A percentile compares a stretch with the other conserved stretches of the same genome.
phyloP scores from a whole-genome alignment of 2,113 vertebrate genomes.

The Prolemur simus region DNA sequence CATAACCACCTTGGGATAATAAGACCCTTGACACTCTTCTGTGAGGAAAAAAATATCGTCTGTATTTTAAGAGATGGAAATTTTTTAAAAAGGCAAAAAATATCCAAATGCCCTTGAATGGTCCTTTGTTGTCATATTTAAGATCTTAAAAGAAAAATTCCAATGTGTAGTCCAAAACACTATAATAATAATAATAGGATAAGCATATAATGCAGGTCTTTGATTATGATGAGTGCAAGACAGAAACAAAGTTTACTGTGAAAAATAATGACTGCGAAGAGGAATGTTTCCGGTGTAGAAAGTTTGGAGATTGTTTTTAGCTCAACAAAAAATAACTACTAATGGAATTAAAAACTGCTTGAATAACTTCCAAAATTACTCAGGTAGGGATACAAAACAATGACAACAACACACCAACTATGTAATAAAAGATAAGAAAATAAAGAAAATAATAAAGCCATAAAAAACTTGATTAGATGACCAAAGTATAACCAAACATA shows the following conservation, averaged over 20 bases:
- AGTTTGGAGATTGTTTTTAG: neutral
- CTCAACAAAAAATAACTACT: neutral
- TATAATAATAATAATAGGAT: neutral
- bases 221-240: neutral
- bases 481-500: neutral
- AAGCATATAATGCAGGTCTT: neutral
- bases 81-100: neutral
- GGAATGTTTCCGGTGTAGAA: neutral
- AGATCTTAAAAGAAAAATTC: neutral
- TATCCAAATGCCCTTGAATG: neutral
- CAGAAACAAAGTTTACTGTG: neutral
- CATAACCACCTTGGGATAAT: conserved; percentile 1
- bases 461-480: neutral
- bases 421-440: neutral
- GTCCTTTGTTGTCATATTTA: neutral
- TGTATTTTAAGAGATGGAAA: neutral
- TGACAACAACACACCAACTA: neutral
- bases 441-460: neutral
- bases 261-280: neutral
- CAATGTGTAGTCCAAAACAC: neutral
- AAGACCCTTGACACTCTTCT: conserved; percentile 28
- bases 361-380: neutral
- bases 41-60: conserved; percentile 6
- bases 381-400: neutral
- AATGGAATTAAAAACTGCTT: neutral